phyloP scores from a whole-genome alignment of 1,140 invertebrate species.

The Ceratina japonica region DNA sequence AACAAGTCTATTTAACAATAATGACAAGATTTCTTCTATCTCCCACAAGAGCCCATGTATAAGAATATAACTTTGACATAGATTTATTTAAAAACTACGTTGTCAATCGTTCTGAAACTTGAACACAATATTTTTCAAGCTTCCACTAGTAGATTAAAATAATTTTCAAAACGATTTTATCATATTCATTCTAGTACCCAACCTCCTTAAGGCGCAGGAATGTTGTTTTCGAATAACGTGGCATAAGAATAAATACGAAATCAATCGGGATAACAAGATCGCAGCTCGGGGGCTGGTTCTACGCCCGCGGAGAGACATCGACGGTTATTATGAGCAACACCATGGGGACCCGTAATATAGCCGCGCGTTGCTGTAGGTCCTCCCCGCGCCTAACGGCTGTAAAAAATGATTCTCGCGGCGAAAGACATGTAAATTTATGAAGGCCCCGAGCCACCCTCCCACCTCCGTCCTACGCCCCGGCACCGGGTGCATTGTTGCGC shows the following conservation, averaged over 20 bases:
- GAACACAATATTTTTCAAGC: too few species aligned
- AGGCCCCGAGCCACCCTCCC: conserved; percentile 65
- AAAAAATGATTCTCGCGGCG: conserved; percentile 78
- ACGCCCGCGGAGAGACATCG: conserved; percentile 68
- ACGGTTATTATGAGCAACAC: conserved; percentile 77
- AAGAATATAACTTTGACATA: too few species aligned
- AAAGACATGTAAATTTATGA: conserved; percentile 79
- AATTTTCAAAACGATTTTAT: too few species aligned
- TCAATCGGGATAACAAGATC: conserved; percentile 61
- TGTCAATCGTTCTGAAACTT: too few species aligned
- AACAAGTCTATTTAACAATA: too few species aligned
- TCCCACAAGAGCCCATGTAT: too few species aligned
- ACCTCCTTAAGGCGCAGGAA: too few species aligned
- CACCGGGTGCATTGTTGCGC: conserved; percentile 70
- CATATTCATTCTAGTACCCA: too few species aligned
- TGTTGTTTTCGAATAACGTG: neutral
- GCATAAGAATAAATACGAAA: conserved; percentile 27
- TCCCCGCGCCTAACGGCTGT: conserved; percentile 68
- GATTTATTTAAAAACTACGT: too few species aligned
- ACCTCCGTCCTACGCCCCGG: conserved; percentile 39
- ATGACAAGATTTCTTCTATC: too few species aligned
- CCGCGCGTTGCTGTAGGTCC: conserved; percentile 75
- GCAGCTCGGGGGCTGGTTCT: conserved; percentile 51
- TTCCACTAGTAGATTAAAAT: too few species aligned
- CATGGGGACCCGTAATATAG: conserved; percentile 73